Percentiles rank a stretch among this genome's conserved stretches.
These are phyloP conservation scores for Eucidaris tribuloides DNA, from an alignment of 35 echinoderm and acorn worm genomes.

Conservation along the genomic window DNA sequence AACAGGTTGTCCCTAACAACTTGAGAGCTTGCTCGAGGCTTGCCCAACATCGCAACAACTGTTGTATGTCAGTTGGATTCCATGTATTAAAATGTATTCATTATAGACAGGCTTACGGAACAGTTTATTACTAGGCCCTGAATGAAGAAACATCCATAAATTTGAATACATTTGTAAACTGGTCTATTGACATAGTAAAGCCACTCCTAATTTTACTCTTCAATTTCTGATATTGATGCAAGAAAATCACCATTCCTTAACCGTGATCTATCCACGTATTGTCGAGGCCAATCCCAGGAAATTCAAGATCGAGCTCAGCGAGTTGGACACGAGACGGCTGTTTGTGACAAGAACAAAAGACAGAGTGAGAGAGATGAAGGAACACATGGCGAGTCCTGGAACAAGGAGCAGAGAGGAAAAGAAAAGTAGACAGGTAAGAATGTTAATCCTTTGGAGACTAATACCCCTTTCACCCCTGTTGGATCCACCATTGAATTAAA, in stretches of 20 bases:
- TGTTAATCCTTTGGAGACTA: not conserved
- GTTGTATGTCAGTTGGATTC: too few relatives aligned
- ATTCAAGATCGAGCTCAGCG: conserved; percentile 79
- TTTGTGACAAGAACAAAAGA: conserved; percentile 82
- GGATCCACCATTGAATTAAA: too few relatives aligned
- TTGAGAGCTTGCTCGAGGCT: too few relatives aligned
- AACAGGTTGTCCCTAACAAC: too few relatives aligned
- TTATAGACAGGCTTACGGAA: too few relatives aligned
- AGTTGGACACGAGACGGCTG: conserved; percentile 62
- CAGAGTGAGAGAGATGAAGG: conserved; percentile 81
- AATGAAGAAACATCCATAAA: too few relatives aligned
- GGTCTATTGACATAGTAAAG: too few relatives aligned
- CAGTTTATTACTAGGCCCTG: too few relatives aligned
- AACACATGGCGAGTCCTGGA: conserved; percentile 83
- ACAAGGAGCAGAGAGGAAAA: conserved; percentile 72
- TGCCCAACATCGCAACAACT: too few relatives aligned
- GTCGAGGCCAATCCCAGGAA: conserved; percentile 96
- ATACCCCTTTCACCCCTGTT: not conserved
- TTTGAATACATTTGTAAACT: too few relatives aligned
- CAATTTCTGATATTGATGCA: not conserved
- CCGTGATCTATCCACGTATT: conserved; percentile 57
- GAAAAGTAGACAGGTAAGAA: conserved; percentile 70
- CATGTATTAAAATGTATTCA: too few relatives aligned
- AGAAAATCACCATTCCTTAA: conserved; percentile 37
- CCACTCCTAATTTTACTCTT: too few relatives aligned